These are phyloP conservation scores for Andricus quercusramuli DNA, from an alignment of 2,888 invertebrate genomes.

Conservation along the genomic window DNA sequence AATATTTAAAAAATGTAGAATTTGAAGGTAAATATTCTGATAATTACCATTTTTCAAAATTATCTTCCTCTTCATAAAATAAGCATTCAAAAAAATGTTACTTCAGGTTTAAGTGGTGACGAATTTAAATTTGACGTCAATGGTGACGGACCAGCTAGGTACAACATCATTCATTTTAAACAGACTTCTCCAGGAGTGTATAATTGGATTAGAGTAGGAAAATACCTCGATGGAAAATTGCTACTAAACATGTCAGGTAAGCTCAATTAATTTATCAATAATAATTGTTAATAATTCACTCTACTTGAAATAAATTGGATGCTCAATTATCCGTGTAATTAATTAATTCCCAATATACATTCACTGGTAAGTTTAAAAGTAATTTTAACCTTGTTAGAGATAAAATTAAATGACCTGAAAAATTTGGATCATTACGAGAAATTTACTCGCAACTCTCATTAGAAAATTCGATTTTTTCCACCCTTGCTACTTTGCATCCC, in stretches of 20 bases:
- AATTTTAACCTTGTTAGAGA: conserved; percentile 1
- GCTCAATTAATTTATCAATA: conserved; percentile 52
- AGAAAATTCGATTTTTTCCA: not conserved
- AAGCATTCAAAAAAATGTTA: not conserved
- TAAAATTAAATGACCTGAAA: conserved; percentile 1
- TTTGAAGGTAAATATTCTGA: conserved; percentile 87
- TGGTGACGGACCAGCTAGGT: conserved; percentile 96
- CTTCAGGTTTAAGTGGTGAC: conserved; percentile 91
- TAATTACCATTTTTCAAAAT: no score
- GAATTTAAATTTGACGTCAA: conserved; percentile 93
- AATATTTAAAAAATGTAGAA: conserved; percentile 90
- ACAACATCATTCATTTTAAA: conserved; percentile 97
- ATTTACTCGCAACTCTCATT: conserved; percentile 6
- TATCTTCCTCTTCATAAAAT: not conserved
- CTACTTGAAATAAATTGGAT: not conserved
- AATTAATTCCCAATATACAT: not conserved
- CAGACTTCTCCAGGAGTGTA: conserved; percentile 87
- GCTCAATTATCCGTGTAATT: not conserved
- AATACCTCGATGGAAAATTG: conserved; percentile 90
- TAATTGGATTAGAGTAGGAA: conserved; percentile 92
- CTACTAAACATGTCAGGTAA: conserved; percentile 89
- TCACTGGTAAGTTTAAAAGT: not conserved
- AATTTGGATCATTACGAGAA: conserved; percentile 8
- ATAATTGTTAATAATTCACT: not conserved
- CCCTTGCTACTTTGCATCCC: not conserved